These are phyloP conservation scores for Fregata magnificens DNA, from an alignment of 2,113 vertebrate species.

Conservation along the genomic window DNA sequence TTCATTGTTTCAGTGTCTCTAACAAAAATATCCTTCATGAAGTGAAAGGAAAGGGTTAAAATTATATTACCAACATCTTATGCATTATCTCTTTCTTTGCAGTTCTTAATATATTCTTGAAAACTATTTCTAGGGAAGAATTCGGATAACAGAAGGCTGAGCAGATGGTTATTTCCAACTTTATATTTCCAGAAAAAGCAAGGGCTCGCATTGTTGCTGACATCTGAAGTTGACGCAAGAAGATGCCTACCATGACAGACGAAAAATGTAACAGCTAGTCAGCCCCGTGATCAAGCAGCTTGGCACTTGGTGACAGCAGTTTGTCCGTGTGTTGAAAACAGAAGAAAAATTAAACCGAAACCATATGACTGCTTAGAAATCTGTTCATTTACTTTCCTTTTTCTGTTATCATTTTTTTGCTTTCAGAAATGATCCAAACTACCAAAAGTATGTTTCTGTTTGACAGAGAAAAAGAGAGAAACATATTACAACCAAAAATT, in stretches of 20 bases:
- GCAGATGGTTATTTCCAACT: constrained; percentile 66
- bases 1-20: not conserved
- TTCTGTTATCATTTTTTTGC: not conserved
- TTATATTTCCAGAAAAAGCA: constrained; percentile 44
- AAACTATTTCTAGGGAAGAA: constrained; percentile 5
- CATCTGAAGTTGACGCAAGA: constrained; percentile 51
- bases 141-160: constrained; percentile 53
- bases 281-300: not conserved
- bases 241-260: constrained; percentile 7
- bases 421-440: not conserved
- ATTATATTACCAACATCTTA: not conserved
- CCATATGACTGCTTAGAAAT: not conserved
- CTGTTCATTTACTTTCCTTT: not conserved
- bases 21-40: not conserved
- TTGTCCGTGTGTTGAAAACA: not conserved
- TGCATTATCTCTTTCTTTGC: not conserved
- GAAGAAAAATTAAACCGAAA: not conserved
- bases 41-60: not conserved
- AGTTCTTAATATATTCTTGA: constrained; percentile 42
- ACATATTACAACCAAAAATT: not conserved
- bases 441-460: not conserved
- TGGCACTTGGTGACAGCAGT: constrained; percentile 2
- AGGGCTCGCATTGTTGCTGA: constrained; percentile 44
- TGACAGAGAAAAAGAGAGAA: not conserved
- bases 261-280: not conserved